A percentile compares a stretch with the other conserved stretches of the same genome.
These are phyloP conservation scores for Carabus problematicus DNA, from an alignment of 2,888 invertebrate genomes.

Conservation along the genomic window DNA sequence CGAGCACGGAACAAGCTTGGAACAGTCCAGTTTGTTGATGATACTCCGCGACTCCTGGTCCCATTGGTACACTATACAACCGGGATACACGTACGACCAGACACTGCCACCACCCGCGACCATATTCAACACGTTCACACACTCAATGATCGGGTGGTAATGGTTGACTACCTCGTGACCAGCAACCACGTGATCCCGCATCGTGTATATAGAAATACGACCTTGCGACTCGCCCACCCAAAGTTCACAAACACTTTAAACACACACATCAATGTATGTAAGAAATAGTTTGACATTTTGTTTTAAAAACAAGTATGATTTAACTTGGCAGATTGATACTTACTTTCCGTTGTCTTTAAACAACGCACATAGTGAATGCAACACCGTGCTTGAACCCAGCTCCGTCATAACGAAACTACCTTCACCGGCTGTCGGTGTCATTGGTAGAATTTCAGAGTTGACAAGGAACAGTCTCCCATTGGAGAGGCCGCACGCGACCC, in stretches of 20 bases:
- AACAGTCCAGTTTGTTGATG: slow-evolving; percentile 85
- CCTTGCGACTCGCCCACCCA: slow-evolving; percentile 91
- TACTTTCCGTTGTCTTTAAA: slow-evolving; percentile 57
- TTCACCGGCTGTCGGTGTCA: slow-evolving; percentile 70
- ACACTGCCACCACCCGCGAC: slow-evolving; percentile 69
- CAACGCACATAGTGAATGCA: slow-evolving; percentile 73
- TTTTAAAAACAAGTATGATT: too few species aligned
- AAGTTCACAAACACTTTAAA: slow-evolving; percentile 66
- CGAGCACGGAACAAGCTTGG: slow-evolving; percentile 89
- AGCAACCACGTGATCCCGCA: slow-evolving; percentile 74
- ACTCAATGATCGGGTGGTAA: slow-evolving; percentile 65
- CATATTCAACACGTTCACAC: slow-evolving; percentile 74
- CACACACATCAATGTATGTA: neutral
- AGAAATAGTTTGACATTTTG: too few species aligned
- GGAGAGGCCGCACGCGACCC: slow-evolving; percentile 82
- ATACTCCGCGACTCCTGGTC: slow-evolving; percentile 71
- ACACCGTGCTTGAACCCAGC: slow-evolving; percentile 72
- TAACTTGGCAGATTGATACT: too few species aligned
- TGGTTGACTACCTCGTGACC: slow-evolving; percentile 75
- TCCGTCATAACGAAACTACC: slow-evolving; percentile 81
- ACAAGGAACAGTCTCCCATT: slow-evolving; percentile 82
- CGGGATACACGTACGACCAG: slow-evolving; percentile 86
- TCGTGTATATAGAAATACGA: slow-evolving; percentile 77
- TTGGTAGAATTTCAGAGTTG: slow-evolving; percentile 66
- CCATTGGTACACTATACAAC: slow-evolving; percentile 91